A percentile compares a stretch with the other conserved stretches of the same genome.
phyloP scores from a whole-genome alignment of 2,797 vertebrate species.

The Gymnothorax javanicus region DNA sequence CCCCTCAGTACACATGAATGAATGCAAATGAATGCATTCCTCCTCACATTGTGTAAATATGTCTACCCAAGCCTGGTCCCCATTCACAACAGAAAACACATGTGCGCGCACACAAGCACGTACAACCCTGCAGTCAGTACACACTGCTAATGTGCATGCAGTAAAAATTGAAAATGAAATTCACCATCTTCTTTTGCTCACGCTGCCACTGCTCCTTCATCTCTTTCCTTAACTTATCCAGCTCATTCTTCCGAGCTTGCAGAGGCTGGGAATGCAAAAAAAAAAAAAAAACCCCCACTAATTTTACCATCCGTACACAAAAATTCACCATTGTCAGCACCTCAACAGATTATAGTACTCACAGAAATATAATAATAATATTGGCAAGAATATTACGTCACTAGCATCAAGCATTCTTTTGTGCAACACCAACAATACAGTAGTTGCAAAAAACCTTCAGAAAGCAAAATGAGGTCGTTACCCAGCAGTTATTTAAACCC shows the following conservation, averaged over 20 bases:
- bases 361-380: neutral
- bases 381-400: neutral
- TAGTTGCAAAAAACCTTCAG: neutral
- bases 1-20: neutral
- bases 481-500: neutral
- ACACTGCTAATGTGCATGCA: no score
- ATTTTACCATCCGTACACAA: neutral
- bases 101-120: neutral
- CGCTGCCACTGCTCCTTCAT: constrained; percentile 87
- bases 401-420: neutral
- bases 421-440: neutral
- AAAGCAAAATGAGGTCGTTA: neutral
- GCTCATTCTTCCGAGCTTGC: constrained; percentile 78
- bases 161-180: constrained; percentile 32
- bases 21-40: neutral
- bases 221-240: constrained; percentile 85
- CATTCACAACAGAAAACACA: neutral
- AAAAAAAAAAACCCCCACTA: neutral
- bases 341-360: neutral
- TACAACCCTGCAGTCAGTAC: no score
- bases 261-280: constrained; percentile 70
- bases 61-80: neutral
- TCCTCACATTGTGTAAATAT: neutral
- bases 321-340: neutral
- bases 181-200: constrained; percentile 84